Evolutionary conservation across 2,888 invertebrate genomes (phyloP), one percentile per base, ranked within the genome.

Genomic region (Nebria salina): DNA sequence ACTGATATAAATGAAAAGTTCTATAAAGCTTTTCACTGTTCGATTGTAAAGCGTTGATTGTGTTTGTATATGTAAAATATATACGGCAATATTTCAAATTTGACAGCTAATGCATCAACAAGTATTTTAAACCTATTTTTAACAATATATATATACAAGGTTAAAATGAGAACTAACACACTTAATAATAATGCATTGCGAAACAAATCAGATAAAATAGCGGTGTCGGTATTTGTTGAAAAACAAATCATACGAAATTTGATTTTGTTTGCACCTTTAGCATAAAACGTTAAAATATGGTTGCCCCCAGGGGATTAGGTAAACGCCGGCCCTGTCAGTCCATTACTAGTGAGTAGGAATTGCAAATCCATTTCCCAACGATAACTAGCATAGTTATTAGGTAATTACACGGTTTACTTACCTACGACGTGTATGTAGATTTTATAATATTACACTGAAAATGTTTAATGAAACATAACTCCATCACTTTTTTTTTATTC

Each of bases 341-440:
- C n/a, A 25, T 11, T 11, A 70, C 25, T 70, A 15, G 25, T 25
- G n/a, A 66, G 34, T 20, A 66, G 15, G 6, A 66, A 8, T 66
- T 20, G 70, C 70, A 70, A 70, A 70, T 70, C 25, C 70, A 70
- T 70, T 70, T 70, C 70, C 70, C 6, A 25, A 2, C 70, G 25
- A 65, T 65, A 42, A 43, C 20, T 72, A 65, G 41, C 43, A 15
- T n/a, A 72, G 54, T 77, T 77, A 77, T 64, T 70, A 72, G 20
- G 77, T 34, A 79, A 68, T 54, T 74, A 43, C 43, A 8, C n/a
- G 74, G 34, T 34, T 34, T 75, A 80, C 80, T 75, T 80, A 80
- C 80, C 75, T 80, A 80, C 80, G 75, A 75, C 64, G 43, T 75
- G 72, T 65, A 70, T 73, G 75, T 54, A 34, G 72, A 80, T 54